Evolutionary conservation across 2,113 vertebrate species (phyloP).

Genomic region (Columbina picui): DNA sequence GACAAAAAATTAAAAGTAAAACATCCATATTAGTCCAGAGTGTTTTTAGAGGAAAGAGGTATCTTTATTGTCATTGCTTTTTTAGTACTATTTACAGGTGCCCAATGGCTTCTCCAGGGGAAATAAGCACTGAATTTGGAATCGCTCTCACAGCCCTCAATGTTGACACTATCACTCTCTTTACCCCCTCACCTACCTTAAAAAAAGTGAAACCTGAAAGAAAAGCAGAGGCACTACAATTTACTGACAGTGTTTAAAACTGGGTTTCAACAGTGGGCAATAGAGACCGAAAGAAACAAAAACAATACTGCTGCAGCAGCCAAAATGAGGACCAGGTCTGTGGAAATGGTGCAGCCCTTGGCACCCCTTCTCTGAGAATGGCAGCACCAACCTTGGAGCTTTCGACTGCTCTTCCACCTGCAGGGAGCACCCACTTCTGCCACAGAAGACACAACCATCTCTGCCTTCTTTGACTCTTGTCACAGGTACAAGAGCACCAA

Average conservation of each 20-base stretch:
- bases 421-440: neutral
- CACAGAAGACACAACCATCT: rapidly evolving
- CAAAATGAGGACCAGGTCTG: rapidly evolving
- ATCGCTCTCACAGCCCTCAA: neutral
- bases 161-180: neutral
- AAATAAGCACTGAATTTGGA: neutral
- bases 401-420: neutral
- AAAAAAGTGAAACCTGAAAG: neutral
- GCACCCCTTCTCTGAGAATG: neutral
- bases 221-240: neutral
- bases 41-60: neutral
- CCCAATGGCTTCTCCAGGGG: neutral
- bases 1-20: neutral
- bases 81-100: neutral
- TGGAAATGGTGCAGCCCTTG: too few species aligned
- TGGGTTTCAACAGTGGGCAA: neutral
- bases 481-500: neutral
- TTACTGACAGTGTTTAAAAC: neutral
- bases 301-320: neutral
- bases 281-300: neutral
- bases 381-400: neutral
- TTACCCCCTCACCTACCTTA: rapidly evolving
- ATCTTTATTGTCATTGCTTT: neutral
- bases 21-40: neutral
- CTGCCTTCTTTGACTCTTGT: neutral